Evolutionary conservation across 2,797 vertebrate species (phyloP), one percentile per base, ranked within the genome.

Genomic region (Vireo griseus): DNA sequence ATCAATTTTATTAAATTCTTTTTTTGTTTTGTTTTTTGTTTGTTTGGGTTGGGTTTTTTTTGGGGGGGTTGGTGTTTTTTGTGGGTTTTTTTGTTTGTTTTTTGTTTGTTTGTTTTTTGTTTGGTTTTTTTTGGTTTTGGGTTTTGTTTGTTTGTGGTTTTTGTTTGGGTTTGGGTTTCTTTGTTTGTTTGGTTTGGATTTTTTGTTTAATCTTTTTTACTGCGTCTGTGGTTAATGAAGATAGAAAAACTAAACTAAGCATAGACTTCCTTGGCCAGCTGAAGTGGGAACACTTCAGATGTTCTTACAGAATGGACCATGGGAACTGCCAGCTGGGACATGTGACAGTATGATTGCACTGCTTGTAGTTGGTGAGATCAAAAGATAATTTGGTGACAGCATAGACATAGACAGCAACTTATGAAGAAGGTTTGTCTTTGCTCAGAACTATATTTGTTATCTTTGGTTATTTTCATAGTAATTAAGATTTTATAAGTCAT

Each of bases 361-460:
- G 28, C 55, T 62, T 35, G 24, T 50, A 58, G 58, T 2, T 47
- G 25, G 6, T 48, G 16, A 74, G 12, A 51, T 57, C 54, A 65
- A 68, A 39, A 26, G 29, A 12, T 26, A 0, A 55, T 54, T 67
- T 0, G 0, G 18, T 81, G 72, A 14, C 1, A 9, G 31, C 16
- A 61, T 4, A 52, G 9, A 33, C 16, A 61, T 4, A 52, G 9
- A 37, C 10, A 62, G n/a, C 2, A 4, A 28, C 2, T 9, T 16
- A 54, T 11, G 35, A 74, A 59, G 62, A 40, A 50, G 8, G 19
- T n/a, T 72, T 29, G 25, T 84, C 31, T 93, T 88, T 86, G 20
- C 35, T 90, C 28, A 55, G 31, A 76, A 29, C 20, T 69, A 4
- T 57, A 37, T 67, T 95, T 0, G 4, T 67, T 66, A 10, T 12